A percentile compares a stretch with the other conserved stretches of the same genome.
Evolutionary conservation across 2,797 vertebrate genomes (phyloP).

Genomic region (Characodon lateralis): DNA sequence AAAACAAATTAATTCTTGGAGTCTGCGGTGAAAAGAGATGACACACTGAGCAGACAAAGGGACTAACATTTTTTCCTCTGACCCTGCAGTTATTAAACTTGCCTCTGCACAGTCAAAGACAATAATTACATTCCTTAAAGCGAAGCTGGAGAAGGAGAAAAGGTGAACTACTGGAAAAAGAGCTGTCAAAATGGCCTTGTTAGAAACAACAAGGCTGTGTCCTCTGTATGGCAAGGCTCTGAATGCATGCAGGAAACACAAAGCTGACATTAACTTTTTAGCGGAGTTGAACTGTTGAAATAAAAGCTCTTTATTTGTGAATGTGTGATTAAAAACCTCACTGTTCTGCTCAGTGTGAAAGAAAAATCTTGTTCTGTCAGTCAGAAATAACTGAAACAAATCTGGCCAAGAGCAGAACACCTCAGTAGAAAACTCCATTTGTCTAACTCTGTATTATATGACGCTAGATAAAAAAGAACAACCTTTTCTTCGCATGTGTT

Average conservation of each 20-base stretch:
- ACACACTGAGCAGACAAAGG: slow-evolving; percentile 21
- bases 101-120: slow-evolving; percentile 13
- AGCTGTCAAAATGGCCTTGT: slow-evolving; percentile 34
- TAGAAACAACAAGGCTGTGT: slow-evolving; percentile 15
- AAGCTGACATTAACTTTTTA: slow-evolving; percentile 3
- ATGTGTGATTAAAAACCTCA: slow-evolving; percentile 25
- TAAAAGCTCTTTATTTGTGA: slow-evolving; percentile 26
- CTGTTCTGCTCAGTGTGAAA: slow-evolving; percentile 15
- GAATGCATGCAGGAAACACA: slow-evolving; percentile 3
- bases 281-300: background rate
- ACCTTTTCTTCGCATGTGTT: background rate
- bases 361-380: slow-evolving; percentile 17
- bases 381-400: slow-evolving; percentile 40
- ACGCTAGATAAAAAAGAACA: background rate
- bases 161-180: slow-evolving; percentile 17
- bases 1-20: background rate
- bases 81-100: slow-evolving; percentile 23
- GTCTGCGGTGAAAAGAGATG: slow-evolving; percentile 21
- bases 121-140: slow-evolving; percentile 41
- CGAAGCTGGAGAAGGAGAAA: slow-evolving; percentile 11
- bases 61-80: slow-evolving; percentile 24
- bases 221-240: slow-evolving; percentile 14
- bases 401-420: slow-evolving; percentile 26
- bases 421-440: slow-evolving; percentile 27
- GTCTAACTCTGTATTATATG: slow-evolving; percentile 22